These are phyloP conservation scores for Microplitis mediator DNA, from an alignment of 1,140 invertebrate species.

Conservation along the genomic window DNA sequence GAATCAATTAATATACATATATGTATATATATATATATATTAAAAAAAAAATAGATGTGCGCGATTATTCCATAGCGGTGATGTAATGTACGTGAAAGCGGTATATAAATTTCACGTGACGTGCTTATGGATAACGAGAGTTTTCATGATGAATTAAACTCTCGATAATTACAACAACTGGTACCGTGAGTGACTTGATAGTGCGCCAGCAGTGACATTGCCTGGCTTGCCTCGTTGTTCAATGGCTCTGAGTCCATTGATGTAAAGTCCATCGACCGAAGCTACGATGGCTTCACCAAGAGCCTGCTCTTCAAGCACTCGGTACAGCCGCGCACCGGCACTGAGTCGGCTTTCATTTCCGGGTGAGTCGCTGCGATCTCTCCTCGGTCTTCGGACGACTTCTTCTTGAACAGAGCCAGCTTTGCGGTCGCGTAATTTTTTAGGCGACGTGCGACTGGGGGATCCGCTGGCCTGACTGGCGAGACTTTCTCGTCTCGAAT, in stretches of 20 bases:
- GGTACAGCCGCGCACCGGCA: constrained; percentile 54
- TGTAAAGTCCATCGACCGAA: constrained; percentile 39
- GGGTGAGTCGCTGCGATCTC: constrained; percentile 42
- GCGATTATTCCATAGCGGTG: no score
- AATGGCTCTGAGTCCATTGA: constrained; percentile 21
- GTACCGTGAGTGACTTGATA: constrained; percentile 30
- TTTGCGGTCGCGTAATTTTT: constrained; percentile 41
- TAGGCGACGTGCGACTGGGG: constrained; percentile 45
- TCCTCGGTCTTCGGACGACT: constrained; percentile 37
- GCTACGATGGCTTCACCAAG: constrained; percentile 49
- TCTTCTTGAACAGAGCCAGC: constrained; percentile 30
- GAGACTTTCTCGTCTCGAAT: constrained; percentile 51
- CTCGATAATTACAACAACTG: neutral
- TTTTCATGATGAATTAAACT: neutral
- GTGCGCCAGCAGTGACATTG: constrained; percentile 34
- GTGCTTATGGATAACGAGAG: neutral
- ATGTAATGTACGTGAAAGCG: no score
- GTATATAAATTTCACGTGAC: no score
- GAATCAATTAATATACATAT: no score
- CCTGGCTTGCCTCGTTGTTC: constrained; percentile 32
- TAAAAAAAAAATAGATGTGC: no score
- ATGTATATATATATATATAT: no score
- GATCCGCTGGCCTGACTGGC: constrained; percentile 48
- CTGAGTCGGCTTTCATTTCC: constrained; percentile 48
- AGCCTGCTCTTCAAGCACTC: constrained; percentile 58